Percentiles rank a stretch among this genome's conserved stretches.
These are phyloP conservation scores for Pantherophis vulpinus DNA, from an alignment of 2,797 vertebrate genomes.

Conservation along the genomic window DNA sequence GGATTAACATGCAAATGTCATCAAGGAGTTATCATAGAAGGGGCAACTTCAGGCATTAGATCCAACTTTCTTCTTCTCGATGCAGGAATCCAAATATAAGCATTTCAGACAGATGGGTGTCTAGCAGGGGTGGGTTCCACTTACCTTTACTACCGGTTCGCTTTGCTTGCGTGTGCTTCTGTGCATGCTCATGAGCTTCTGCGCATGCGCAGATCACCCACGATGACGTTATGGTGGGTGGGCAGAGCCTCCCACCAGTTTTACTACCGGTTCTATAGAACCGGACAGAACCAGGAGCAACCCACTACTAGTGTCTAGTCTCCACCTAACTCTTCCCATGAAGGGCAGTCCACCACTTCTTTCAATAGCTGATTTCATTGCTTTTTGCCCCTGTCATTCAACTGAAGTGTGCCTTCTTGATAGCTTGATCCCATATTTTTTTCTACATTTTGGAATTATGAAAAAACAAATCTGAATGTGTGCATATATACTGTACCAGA, in stretches of 20 bases:
- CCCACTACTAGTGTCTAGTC: background rate
- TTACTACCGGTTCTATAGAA: too few species aligned
- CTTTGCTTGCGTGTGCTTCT: too few species aligned
- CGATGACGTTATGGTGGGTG: too few species aligned
- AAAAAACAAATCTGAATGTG: background rate
- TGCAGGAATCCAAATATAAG: background rate
- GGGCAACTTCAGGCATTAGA: background rate
- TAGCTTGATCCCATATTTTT: background rate
- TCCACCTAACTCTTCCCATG: background rate
- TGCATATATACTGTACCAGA: too few species aligned
- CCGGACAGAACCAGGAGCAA: too few species aligned
- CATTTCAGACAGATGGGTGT: background rate
- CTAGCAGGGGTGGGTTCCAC: too few species aligned
- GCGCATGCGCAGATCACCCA: too few species aligned
- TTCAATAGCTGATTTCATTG: background rate
- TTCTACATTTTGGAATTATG: background rate
- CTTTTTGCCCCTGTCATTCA: background rate
- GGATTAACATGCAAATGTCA: background rate
- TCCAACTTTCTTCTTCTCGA: background rate
- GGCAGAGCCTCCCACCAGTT: too few species aligned
- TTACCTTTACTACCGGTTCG: too few species aligned
- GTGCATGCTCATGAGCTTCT: too few species aligned
- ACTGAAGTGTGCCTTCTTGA: background rate
- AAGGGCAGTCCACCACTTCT: background rate
- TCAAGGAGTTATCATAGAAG: background rate